Percentiles rank a stretch among this genome's conserved stretches.
phyloP scores from a whole-genome alignment of 2,797 vertebrate genomes.

The Dipus sagitta region DNA sequence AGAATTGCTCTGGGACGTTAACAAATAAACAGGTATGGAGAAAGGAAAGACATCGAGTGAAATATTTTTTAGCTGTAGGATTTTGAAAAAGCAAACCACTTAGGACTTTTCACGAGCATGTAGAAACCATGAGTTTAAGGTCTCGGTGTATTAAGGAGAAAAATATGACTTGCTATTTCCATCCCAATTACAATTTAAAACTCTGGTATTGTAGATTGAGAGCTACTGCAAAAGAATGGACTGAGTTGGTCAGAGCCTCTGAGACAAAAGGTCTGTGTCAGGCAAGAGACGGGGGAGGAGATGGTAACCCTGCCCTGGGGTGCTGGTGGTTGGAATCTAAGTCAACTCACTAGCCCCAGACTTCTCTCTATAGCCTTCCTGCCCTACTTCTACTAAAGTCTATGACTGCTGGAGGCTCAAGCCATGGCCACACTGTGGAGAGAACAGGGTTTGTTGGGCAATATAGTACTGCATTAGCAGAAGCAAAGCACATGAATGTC shows the following conservation, averaged over 20 bases:
- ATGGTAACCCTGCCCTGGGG: neutral
- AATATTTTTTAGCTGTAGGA: neutral
- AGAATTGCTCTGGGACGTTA: neutral
- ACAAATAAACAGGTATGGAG: neutral
- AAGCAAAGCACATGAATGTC: neutral
- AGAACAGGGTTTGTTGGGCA: neutral
- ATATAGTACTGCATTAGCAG: neutral
- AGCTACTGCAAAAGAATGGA: neutral
- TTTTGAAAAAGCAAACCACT: neutral
- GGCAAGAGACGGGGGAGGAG: neutral
- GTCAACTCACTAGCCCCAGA: neutral
- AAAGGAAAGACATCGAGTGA: neutral
- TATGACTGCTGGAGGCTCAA: neutral
- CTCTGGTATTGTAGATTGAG: neutral
- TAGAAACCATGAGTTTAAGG: neutral
- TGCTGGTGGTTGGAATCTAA: neutral
- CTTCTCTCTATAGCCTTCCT: neutral
- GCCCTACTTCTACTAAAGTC: neutral
- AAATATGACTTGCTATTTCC: constrained; percentile 10
- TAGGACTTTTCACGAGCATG: neutral
- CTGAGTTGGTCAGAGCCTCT: neutral
- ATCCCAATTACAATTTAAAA: constrained; percentile 31
- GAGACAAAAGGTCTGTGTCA: neutral
- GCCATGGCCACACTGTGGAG: neutral
- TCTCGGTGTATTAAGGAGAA: neutral